Conservation (phyloP, 2,888 invertebrate species). For the Amiota mariae region DNA sequence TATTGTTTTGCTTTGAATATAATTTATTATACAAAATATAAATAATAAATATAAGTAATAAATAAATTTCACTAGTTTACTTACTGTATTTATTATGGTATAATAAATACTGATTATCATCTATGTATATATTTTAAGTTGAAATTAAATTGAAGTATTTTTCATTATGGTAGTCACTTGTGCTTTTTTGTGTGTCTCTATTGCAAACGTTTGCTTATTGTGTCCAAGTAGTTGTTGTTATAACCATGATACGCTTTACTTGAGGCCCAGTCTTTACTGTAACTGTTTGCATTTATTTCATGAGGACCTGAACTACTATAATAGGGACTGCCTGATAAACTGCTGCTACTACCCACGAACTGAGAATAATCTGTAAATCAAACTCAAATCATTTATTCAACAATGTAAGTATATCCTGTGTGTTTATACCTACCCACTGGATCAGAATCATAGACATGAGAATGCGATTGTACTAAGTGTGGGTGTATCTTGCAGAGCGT, state of each 20-base stretch:
- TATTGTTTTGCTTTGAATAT: neutral
- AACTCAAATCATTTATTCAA: constrained; percentile 1
- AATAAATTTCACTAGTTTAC: constrained; percentile 48
- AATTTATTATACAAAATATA: constrained; percentile 11
- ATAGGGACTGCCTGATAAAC: constrained; percentile 48
- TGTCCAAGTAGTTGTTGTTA: constrained; percentile 61
- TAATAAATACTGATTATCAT: no score
- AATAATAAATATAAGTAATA: constrained; percentile 36
- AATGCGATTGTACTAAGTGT: constrained; percentile 70
- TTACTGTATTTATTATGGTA: no score
- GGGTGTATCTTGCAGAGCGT: constrained; percentile 72
- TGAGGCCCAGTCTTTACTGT: constrained; percentile 68
- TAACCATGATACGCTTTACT: constrained; percentile 69
- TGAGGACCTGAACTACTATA: constrained; percentile 58
- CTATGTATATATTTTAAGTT: no score
- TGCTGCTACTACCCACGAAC: constrained; percentile 68
- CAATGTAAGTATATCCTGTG: neutral
- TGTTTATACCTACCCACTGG: constrained; percentile 57
- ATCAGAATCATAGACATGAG: constrained; percentile 71
- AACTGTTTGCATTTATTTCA: constrained; percentile 59
- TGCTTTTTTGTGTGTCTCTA: constrained; percentile 40
- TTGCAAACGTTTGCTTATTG: constrained; percentile 66
- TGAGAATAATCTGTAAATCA: constrained; percentile 65
- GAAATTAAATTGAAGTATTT: neutral
- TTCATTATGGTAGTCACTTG: neutral